phyloP scores from a whole-genome alignment of 2,113 vertebrate genomes.

The Orthonyx spaldingii region DNA sequence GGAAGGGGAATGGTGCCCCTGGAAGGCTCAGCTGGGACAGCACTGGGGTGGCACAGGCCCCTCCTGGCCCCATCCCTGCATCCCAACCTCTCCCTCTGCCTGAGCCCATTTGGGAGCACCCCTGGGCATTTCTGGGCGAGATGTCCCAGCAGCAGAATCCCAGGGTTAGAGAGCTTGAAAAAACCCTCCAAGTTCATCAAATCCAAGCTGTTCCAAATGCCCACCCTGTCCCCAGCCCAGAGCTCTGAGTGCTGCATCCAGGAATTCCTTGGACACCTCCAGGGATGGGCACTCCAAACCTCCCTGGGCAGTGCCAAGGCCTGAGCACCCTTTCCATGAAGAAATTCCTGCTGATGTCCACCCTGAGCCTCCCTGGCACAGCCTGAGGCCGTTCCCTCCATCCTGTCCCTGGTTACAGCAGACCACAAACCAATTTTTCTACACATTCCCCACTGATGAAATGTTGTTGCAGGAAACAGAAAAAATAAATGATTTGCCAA shows the following conservation, averaged over 20 bases:
- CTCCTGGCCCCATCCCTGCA: background rate
- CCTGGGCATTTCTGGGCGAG: background rate
- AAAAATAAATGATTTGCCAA: background rate
- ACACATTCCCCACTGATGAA: background rate
- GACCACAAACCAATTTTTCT: background rate
- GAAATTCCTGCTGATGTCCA: background rate
- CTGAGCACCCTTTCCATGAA: background rate
- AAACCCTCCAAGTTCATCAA: rapidly evolving
- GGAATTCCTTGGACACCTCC: background rate
- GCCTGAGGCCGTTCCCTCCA: rapidly evolving
- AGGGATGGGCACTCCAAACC: background rate
- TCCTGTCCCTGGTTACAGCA: background rate
- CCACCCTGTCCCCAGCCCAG: background rate
- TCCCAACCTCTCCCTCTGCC: background rate
- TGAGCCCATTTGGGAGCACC: too few species aligned
- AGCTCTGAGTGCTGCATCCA: background rate
- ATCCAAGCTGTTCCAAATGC: rapidly evolving
- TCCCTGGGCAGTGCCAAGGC: background rate
- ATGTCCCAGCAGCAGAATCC: background rate
- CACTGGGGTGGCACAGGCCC: background rate
- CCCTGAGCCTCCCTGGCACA: rapidly evolving
- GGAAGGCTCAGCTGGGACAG: background rate
- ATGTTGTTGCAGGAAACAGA: background rate
- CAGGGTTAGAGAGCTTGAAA: rapidly evolving
- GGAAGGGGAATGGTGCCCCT: rapidly evolving